Base-by-base conservation (phyloP, 2,113 vertebrate species). In the Phyllopteryx taeniolatus region DNA sequence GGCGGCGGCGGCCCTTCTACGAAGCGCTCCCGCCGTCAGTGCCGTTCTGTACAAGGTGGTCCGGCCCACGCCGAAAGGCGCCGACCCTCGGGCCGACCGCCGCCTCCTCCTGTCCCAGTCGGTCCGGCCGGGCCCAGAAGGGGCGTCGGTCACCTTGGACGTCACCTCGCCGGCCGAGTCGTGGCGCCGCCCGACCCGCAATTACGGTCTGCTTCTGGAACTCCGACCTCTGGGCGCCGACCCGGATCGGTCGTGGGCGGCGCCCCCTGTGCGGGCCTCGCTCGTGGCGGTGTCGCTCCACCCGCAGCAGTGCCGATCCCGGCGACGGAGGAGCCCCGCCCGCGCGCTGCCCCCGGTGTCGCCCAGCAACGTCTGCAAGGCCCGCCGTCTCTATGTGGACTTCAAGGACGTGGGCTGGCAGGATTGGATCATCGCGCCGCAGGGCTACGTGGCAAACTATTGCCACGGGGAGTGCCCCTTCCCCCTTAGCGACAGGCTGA, bases 391-490 rank as follows among this genome's bases (percentile, higher is more conserved):
- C 31, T 98, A 96, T 83, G 92, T 99, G 59, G 95, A 95, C 87
- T 99, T 99, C 88, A 94, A 91, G 5, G 97, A 99, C 1, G 94
- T 99, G 4, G 96, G 96, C 22, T 99, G 96, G 97, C 95, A 98
- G 85, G 94, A 95, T 73, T 99, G 97, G 98, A 95, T 99, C 80
- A 98, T 99, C 2, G 96, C 98, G 0, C 96, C 98, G 0, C 95
- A 94, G 67, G 97, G 98, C 13, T 99, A 97, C 91, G 76, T 96
- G 90, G 96, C 97, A 5, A 99, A 98, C 47, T 98, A 96, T 80
- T 99, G 98, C 85, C 85, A 96, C 13, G 97, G 97, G 0, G 93
- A 95, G 20, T 99, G 98, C 7, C 93, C 95, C 0, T 96, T 96
- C 62, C 95, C 96, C 0, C 89, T 95, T 17, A 93, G 93, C 0